Percentiles rank a stretch among this genome's conserved stretches.
These are phyloP conservation scores for Chaunax sp. DNA, from an alignment of 2,797 vertebrate genomes.

Conservation along the genomic window DNA sequence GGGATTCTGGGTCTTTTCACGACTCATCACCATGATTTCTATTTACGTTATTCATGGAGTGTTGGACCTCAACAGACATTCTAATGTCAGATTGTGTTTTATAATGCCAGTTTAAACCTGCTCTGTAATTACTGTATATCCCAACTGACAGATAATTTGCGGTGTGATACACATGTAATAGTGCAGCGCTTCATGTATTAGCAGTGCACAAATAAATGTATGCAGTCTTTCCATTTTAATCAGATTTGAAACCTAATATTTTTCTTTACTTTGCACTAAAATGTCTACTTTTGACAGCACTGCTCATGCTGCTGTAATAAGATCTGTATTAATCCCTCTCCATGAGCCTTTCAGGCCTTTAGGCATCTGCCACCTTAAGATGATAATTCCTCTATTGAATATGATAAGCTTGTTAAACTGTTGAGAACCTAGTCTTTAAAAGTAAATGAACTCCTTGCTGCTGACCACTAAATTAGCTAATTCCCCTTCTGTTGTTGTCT, in stretches of 20 bases:
- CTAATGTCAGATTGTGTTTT: too few relatives aligned
- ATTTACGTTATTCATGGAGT: too few relatives aligned
- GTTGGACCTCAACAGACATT: too few relatives aligned
- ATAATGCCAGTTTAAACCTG: too few relatives aligned
- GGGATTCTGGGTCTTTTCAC: slow-evolving; percentile 10
- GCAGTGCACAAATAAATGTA: too few relatives aligned
- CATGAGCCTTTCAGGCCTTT: slow-evolving; percentile 33
- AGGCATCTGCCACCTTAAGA: slow-evolving; percentile 10
- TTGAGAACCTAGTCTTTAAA: slow-evolving; percentile 25
- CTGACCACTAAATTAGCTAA: slow-evolving; percentile 32
- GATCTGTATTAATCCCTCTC: slow-evolving; percentile 3
- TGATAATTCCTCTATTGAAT: slow-evolving; percentile 33
- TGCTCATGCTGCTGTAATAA: slow-evolving; percentile 10
- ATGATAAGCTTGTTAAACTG: slow-evolving; percentile 31
- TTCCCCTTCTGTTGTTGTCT: slow-evolving; percentile 18
- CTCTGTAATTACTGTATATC: too few relatives aligned
- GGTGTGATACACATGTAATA: slow-evolving; percentile 30
- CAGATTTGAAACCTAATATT: not conserved
- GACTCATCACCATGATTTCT: not conserved
- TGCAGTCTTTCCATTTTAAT: too few relatives aligned
- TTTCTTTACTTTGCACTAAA: not conserved
- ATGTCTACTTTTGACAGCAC: not conserved
- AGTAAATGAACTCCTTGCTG: slow-evolving; percentile 12
- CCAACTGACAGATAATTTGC: too few relatives aligned
- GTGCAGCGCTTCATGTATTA: too few relatives aligned